phyloP scores from a whole-genome alignment of 2,113 vertebrate species.

The Vireo altiloquus region DNA sequence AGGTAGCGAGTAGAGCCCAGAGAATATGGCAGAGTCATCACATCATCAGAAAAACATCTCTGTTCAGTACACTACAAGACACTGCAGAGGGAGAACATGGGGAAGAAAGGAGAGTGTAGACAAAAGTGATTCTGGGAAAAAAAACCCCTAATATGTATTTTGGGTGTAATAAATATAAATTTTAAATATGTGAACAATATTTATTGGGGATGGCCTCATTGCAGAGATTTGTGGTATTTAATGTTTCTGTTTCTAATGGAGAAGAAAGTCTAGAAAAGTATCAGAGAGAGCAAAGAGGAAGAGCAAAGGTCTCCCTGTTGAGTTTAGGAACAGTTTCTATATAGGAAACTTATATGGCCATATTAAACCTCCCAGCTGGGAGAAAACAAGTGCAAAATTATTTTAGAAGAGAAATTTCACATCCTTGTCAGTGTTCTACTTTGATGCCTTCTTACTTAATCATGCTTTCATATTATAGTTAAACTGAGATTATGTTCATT shows the following conservation, averaged over 20 bases:
- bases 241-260: background rate
- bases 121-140: background rate
- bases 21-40: background rate
- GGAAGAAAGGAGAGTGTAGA: fast-evolving
- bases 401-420: background rate
- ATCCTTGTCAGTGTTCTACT: background rate
- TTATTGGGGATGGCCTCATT: background rate
- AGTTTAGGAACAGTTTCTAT: background rate
- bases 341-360: background rate
- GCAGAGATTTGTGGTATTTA: background rate
- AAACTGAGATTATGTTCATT: background rate
- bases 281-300: background rate
- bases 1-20: background rate
- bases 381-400: background rate
- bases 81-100: background rate
- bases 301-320: background rate
- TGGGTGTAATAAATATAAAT: background rate
- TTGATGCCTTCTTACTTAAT: background rate
- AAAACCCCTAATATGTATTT: background rate
- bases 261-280: background rate
- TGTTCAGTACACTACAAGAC: background rate
- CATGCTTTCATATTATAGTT: background rate
- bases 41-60: background rate
- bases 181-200: background rate
- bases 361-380: background rate